These are phyloP conservation scores for Mya arenaria DNA, from an alignment of 1,140 invertebrate genomes.

Conservation along the genomic window DNA sequence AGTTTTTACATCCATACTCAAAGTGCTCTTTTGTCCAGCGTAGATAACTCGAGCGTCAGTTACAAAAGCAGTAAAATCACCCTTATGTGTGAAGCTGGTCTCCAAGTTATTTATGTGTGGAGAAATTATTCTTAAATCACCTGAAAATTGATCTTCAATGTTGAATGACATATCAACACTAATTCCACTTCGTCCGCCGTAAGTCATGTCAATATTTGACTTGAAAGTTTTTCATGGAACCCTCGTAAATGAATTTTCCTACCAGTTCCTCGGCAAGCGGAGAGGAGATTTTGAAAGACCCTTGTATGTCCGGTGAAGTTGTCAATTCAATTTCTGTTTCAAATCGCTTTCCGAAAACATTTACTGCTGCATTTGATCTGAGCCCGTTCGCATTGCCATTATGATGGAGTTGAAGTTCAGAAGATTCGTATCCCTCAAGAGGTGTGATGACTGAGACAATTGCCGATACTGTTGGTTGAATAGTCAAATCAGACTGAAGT, in stretches of 20 bases:
- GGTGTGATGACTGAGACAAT: slow-evolving; percentile 3
- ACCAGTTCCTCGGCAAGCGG: slow-evolving; percentile 13
- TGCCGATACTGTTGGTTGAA: not conserved
- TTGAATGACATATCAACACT: not conserved
- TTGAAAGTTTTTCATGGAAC: not conserved
- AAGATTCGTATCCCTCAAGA: slow-evolving; percentile 1
- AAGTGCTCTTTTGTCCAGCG: not conserved
- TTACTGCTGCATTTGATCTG: not conserved
- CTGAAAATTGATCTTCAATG: not conserved
- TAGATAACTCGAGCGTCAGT: slow-evolving; percentile 1
- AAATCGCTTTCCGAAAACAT: not conserved
- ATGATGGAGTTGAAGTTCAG: slow-evolving; percentile 12
- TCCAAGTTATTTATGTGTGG: slow-evolving; percentile 22
- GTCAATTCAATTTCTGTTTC: slow-evolving; percentile 11
- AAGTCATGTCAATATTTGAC: not conserved
- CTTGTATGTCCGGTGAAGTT: not conserved
- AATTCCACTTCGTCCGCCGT: not conserved
- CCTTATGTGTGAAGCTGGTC: slow-evolving; percentile 24
- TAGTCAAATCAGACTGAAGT: slow-evolving; percentile 3
- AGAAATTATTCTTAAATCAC: slow-evolving; percentile 10
- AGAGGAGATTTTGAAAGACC: not conserved
- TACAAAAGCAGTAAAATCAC: not conserved
- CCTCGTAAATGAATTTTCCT: not conserved
- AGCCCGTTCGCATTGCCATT: not conserved
- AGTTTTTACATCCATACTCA: not conserved